phyloP scores from a whole-genome alignment of 2,888 invertebrate species.

The Onthophagus sagittarius region DNA sequence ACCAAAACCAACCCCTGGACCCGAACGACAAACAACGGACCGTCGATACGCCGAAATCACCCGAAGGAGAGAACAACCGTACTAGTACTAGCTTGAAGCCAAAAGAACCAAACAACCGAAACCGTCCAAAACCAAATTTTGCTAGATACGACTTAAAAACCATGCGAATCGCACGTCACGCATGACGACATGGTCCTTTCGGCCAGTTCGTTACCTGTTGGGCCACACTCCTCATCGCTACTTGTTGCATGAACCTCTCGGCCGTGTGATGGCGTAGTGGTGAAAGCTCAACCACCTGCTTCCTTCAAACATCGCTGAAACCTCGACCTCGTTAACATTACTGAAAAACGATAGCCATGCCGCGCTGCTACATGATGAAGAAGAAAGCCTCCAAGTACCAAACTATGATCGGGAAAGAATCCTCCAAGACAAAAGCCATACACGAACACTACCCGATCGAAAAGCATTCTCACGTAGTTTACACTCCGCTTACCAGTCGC shows the following conservation, averaged over 20 bases:
- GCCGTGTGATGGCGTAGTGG: conserved; percentile 2
- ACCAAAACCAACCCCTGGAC: neutral
- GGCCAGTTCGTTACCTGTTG: conserved; percentile 44
- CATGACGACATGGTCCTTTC: neutral
- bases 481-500: conserved; percentile 51
- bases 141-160: neutral
- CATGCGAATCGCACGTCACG: neutral
- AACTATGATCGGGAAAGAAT: conserved; percentile 44
- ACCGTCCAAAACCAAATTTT: conserved; percentile 14
- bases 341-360: conserved; percentile 50
- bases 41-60: neutral
- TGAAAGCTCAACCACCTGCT: conserved; percentile 26
- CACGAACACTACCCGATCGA: conserved; percentile 56
- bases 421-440: conserved; percentile 44
- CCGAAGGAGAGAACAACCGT: neutral
- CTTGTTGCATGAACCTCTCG: conserved; percentile 47
- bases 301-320: conserved; percentile 12
- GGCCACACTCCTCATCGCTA: conserved; percentile 42
- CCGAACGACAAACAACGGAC: neutral
- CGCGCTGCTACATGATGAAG: conserved; percentile 75
- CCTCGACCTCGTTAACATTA: neutral
- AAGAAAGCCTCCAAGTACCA: conserved; percentile 57
- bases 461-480: conserved; percentile 58
- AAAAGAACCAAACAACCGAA: conserved; percentile 14
- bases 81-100: neutral